Conservation (phyloP, 2,888 invertebrate genomes). For the Athalia circularis region DNA sequence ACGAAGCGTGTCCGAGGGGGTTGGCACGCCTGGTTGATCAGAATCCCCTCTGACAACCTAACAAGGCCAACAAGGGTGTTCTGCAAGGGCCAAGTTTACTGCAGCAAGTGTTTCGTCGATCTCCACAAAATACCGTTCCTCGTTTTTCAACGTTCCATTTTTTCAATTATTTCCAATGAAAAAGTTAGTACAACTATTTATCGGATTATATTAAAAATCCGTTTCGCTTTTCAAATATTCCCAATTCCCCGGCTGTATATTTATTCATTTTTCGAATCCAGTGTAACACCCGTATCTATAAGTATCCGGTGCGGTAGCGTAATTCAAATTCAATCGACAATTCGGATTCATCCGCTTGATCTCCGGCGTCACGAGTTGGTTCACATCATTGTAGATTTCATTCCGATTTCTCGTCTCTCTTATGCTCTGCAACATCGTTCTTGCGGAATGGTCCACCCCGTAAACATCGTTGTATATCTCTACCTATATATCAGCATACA, state of each 20-base stretch:
- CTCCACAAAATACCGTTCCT: conserved; percentile 12
- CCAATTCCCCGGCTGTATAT: no score
- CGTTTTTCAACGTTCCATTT: conserved; percentile 29
- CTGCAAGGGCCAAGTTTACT: conserved; percentile 24
- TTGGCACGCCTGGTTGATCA: conserved; percentile 68
- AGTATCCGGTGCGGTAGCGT: neutral
- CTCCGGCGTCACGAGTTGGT: conserved; percentile 71
- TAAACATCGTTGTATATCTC: conserved; percentile 4
- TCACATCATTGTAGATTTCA: conserved; percentile 42
- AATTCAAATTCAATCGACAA: conserved; percentile 66
- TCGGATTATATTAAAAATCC: no score
- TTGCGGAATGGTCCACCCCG: conserved; percentile 8
- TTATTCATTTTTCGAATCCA: no score
- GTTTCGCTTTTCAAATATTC: no score
- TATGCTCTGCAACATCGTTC: neutral
- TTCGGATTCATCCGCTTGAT: conserved; percentile 71
- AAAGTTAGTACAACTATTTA: neutral
- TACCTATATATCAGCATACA: neutral
- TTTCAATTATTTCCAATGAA: neutral
- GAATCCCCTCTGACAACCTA: conserved; percentile 67
- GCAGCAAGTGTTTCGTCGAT: conserved; percentile 31
- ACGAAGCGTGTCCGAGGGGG: conserved; percentile 69
- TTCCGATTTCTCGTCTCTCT: conserved; percentile 17
- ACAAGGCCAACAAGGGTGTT: conserved; percentile 65
- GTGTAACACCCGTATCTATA: neutral